Evolutionary conservation across 2,888 invertebrate species (phyloP), one percentile per base, ranked within the genome.

Genomic region (Cantharis flavilabris): DNA sequence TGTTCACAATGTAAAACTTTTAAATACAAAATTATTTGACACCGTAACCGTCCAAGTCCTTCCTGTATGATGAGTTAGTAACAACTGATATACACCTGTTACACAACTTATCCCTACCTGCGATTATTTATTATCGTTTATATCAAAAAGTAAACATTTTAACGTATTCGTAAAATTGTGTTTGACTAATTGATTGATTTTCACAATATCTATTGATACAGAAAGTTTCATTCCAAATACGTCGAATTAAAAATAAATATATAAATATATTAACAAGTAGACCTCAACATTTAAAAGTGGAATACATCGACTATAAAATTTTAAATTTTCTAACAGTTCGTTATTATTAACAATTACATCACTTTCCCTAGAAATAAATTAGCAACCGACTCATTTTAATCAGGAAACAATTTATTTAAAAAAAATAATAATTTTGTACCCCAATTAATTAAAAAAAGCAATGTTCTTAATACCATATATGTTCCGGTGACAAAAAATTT

Each of bases 31-130:
- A 26, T 65, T 33, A 70, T 75, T 70, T 70, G 70, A 75, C 65
- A 70, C 49, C 18, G 20, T 65, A 30, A 70, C 28, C 5, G 62
- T 16, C 26, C 16, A 13, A 33, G 73, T 67, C 67, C 90, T 76
- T 89, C 88, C 90, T 90, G 90, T 80, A 87, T 87, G 80, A 72
- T 75, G 63, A 16, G 65, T 70, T 67, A 26, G 72, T 73, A 28
- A 76, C 67, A 70, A 75, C 73, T 69, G 75, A 73, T 85, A 86
- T 3, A 82, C 88, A 0, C 72, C 89, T 73, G 90, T 90, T 18
- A 89, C 89, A 28, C 90, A 89, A 76, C 83, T 70, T 11, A 30
- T 65, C 71, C 75, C 75, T 64, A 30, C 75, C 70, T 69, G 70
- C 14, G 49, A 62, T 23, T 26, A 62, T 23, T 26, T 62, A 69